These are phyloP conservation scores for Glyptemys insculpta DNA, from an alignment of 2,797 vertebrate species.

Conservation along the genomic window DNA sequence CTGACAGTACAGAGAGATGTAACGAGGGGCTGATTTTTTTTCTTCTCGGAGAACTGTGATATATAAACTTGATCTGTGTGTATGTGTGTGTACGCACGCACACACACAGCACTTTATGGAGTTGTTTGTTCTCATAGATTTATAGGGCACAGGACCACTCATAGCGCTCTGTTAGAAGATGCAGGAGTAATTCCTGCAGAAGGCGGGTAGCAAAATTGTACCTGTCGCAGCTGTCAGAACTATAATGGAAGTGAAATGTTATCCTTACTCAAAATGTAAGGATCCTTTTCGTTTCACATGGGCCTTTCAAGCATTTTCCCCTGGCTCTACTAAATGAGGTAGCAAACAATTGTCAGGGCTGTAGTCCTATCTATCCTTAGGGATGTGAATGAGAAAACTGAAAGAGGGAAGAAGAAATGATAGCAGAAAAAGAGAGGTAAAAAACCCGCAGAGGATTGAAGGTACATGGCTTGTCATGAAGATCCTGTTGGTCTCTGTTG, in stretches of 20 bases:
- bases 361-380: not conserved
- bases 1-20: not conserved
- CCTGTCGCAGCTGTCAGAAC: not conserved
- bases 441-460: not conserved
- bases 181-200: not conserved
- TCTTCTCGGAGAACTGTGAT: not conserved
- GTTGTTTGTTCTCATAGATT: not conserved
- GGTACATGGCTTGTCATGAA: not conserved
- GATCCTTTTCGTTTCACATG: not conserved
- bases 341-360: not conserved
- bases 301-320: not conserved
- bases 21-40: not conserved
- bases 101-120: not conserved
- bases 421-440: not conserved
- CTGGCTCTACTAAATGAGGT: not conserved
- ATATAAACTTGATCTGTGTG: not conserved
- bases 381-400: not conserved
- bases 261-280: rapidly evolving
- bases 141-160: rapidly evolving
- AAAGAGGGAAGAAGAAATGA: not conserved
- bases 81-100: not conserved
- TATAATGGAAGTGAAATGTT: rapidly evolving
- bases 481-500: not conserved
- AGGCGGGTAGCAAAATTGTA: not conserved
- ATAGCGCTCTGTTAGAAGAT: not conserved